A percentile compares a stretch with the other conserved stretches of the same genome.
These are phyloP conservation scores for Sinhomidia bicolor DNA, from an alignment of 2,888 invertebrate species.

Conservation along the genomic window DNA sequence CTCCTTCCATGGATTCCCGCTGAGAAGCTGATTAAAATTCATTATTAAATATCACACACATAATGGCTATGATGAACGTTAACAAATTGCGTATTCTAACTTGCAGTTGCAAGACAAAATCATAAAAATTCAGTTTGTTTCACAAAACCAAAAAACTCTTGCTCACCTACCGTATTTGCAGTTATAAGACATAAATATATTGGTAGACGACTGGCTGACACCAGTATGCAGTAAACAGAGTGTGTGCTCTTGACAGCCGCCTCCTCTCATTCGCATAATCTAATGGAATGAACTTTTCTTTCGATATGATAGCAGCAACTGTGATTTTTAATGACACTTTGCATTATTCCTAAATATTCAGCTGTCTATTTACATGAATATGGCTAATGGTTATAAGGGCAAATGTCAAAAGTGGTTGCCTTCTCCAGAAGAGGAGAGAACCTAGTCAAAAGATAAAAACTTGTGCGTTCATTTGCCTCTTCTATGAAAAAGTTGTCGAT, in stretches of 20 bases:
- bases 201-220: neutral
- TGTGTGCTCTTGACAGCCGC: constrained; percentile 10
- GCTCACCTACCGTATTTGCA: neutral
- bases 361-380: neutral
- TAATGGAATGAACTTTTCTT: neutral
- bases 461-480: constrained; percentile 43
- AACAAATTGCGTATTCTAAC: neutral
- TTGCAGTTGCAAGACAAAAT: neutral
- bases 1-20: neutral
- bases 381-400: constrained; percentile 46
- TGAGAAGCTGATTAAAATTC: constrained; percentile 12
- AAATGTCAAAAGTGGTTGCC: constrained; percentile 53
- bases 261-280: neutral
- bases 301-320: constrained; percentile 18
- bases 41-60: neutral
- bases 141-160: no score
- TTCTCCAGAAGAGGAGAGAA: constrained; percentile 11
- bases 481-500: neutral
- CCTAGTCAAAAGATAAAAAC: neutral
- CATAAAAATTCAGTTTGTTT: neutral
- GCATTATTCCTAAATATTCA: neutral
- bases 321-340: constrained; percentile 51
- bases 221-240: neutral
- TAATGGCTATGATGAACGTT: neutral
- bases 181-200: neutral